Conservation (phyloP, 35 echinoderm and acorn worm genomes). For the Heliocidaris erythrogramma region DNA sequence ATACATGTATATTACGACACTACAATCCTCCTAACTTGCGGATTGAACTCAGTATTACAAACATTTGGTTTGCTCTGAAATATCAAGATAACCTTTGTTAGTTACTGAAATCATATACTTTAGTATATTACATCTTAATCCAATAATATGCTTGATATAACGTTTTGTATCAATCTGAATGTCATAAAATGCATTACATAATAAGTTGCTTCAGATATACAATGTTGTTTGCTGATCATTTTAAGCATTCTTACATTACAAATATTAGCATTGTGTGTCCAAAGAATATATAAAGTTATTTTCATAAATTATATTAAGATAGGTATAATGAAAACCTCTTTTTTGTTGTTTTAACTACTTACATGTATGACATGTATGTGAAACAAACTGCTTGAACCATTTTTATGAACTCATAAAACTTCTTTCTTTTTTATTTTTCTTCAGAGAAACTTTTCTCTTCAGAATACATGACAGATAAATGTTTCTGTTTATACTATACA, state of each 20-base stretch:
- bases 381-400: constrained; percentile 25
- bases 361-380: neutral
- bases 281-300: neutral
- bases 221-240: neutral
- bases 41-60: constrained; percentile 47
- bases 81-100: constrained; percentile 34
- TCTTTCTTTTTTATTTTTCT: too few species aligned
- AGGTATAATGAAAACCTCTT: neutral
- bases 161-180: neutral
- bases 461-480: neutral
- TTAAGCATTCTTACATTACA: neutral
- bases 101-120: constrained; percentile 3
- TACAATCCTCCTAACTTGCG: constrained; percentile 46
- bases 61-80: constrained; percentile 29
- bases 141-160: constrained; percentile 18
- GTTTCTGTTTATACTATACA: neutral
- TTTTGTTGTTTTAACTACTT: neutral
- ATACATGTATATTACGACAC: constrained; percentile 32
- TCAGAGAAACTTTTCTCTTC: neutral
- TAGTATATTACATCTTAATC: neutral
- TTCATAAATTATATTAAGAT: neutral
- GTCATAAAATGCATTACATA: constrained; percentile 27
- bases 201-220: constrained; percentile 3
- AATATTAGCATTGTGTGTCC: neutral
- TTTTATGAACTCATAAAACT: constrained; percentile 30